Percentiles rank a stretch among this genome's conserved stretches.
phyloP scores from a whole-genome alignment of 2,888 invertebrate species.

The Schizaphis graminum region DNA sequence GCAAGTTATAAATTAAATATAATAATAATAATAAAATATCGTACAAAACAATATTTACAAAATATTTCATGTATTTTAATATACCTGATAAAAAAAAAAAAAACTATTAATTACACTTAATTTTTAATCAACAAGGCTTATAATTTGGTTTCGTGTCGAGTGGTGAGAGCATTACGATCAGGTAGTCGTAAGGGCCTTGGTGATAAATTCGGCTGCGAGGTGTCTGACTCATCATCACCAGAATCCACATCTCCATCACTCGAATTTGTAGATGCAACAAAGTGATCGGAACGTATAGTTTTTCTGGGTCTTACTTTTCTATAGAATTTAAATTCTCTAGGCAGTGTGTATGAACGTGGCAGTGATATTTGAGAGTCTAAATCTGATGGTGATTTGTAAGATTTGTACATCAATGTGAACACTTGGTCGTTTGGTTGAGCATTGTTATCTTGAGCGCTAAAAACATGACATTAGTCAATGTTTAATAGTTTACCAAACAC shows the following conservation, averaged over 20 bases:
- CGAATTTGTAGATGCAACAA: conserved; percentile 86
- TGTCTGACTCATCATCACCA: conserved; percentile 78
- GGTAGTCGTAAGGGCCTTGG: conserved; percentile 72
- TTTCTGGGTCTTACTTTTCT: conserved; percentile 74
- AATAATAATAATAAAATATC: conserved; percentile 38
- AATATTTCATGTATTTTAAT: conserved; percentile 48
- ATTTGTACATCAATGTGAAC: conserved; percentile 71
- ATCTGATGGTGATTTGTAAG: conserved; percentile 78
- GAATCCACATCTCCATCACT: conserved; percentile 91
- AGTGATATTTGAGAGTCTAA: conserved; percentile 82
- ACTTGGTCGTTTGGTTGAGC: conserved; percentile 47
- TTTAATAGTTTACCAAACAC: background rate
- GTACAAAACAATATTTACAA: conserved; percentile 60
- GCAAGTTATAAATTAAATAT: conserved; percentile 25
- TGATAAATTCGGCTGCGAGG: conserved; percentile 71
- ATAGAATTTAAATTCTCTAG: conserved; percentile 88
- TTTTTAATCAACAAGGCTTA: conserved; percentile 69
- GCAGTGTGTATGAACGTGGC: conserved; percentile 87
- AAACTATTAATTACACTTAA: conserved; percentile 30
- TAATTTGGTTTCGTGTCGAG: conserved; percentile 76
- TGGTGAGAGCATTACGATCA: conserved; percentile 67
- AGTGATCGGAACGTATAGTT: conserved; percentile 77
- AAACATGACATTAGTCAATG: background rate
- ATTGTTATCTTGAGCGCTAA: conserved; percentile 39
- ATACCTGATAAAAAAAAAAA: conserved; percentile 18